These are phyloP conservation scores for Hirtodrosophila duncani DNA, from an alignment of 2,888 invertebrate species.

Conservation along the genomic window DNA sequence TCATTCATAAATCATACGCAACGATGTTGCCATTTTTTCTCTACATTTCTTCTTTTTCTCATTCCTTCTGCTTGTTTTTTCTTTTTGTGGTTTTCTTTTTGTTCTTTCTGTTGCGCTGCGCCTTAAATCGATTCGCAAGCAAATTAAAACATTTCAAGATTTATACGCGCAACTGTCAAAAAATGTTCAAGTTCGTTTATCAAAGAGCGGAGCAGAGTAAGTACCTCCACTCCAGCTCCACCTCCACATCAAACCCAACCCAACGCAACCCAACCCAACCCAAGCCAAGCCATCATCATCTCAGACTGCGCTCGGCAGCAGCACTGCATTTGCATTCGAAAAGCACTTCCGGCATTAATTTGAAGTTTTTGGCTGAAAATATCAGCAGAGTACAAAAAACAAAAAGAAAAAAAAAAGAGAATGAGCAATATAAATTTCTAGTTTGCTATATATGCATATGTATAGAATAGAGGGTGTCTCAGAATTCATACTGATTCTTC, in stretches of 20 bases:
- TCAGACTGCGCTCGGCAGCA: neutral
- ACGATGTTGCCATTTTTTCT: conserved; percentile 48
- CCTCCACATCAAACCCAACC: neutral
- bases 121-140: conserved; percentile 76
- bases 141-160: conserved; percentile 78
- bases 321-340: conserved; percentile 47
- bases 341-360: conserved; percentile 62
- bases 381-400: conserved; percentile 43
- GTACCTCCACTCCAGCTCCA: neutral
- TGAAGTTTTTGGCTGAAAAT: conserved; percentile 30
- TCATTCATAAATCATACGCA: conserved; percentile 74
- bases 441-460: neutral
- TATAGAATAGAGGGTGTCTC: too few species aligned
- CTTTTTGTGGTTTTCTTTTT: conserved; percentile 2
- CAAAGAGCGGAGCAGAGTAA: conserved; percentile 18
- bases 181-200: conserved; percentile 66
- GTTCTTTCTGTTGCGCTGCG: conserved; percentile 16
- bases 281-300: too few species aligned
- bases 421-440: too few species aligned
- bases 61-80: conserved; percentile 28
- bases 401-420: conserved; percentile 11
- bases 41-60: conserved; percentile 36
- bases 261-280: too few species aligned
- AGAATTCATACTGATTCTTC: too few species aligned
- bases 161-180: conserved; percentile 77